A percentile compares a stretch with the other conserved stretches of the same genome.
phyloP scores from a whole-genome alignment of 2,888 invertebrate genomes.

The Sarcophaga caerulescens region DNA sequence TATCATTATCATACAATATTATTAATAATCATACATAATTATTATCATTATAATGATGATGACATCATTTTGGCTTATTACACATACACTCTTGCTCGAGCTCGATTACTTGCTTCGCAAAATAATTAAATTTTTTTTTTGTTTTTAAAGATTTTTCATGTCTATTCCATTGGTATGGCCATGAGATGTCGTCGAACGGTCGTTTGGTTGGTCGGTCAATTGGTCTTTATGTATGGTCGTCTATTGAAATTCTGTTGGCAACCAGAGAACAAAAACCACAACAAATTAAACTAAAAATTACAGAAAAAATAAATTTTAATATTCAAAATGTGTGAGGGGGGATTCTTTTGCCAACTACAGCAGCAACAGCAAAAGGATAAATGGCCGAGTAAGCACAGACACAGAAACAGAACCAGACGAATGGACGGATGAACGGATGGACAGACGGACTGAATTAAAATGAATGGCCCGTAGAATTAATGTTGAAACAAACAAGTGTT shows the following conservation, averaged over 20 bases:
- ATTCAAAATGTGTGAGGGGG: conserved; percentile 6
- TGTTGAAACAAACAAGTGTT: neutral
- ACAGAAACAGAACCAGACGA: neutral
- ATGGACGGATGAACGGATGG: neutral
- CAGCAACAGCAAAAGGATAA: neutral
- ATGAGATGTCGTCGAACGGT: too few relatives aligned
- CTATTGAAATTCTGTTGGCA: conserved; percentile 8
- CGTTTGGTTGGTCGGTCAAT: neutral
- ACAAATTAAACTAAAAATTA: conserved; percentile 62
- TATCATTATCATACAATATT: too few relatives aligned
- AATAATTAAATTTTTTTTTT: conserved; percentile 17
- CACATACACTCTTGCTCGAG: too few relatives aligned
- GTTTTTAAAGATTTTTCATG: too few relatives aligned
- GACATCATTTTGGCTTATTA: too few relatives aligned
- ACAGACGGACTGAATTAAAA: neutral
- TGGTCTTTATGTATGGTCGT: neutral
- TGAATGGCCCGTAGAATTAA: neutral
- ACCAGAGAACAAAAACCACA: conserved; percentile 47
- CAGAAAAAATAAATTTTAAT: conserved; percentile 51
- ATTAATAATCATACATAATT: too few relatives aligned
- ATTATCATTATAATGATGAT: too few relatives aligned
- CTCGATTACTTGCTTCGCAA: too few relatives aligned
- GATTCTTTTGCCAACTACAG: neutral
- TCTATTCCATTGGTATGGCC: too few relatives aligned
- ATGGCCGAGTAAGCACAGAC: conserved; percentile 14